A percentile compares a stretch with the other conserved stretches of the same genome.
phyloP scores from a whole-genome alignment of 2,888 invertebrate species.

The Archips crataeganus region DNA sequence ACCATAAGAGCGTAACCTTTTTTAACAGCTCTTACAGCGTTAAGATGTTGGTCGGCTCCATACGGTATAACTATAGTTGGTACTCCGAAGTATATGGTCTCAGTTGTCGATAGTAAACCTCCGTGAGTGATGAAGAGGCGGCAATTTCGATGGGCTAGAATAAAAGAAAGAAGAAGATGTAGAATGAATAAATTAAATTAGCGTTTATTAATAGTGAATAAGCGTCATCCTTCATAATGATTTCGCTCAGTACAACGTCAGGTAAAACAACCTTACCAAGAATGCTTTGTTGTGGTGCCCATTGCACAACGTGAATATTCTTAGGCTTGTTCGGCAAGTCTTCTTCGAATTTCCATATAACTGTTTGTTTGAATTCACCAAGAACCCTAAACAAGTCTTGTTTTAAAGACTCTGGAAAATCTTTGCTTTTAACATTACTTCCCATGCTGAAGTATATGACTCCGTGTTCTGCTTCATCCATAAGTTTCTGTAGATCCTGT shows the following conservation, averaged over 20 bases:
- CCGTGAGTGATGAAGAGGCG: slow-evolving; percentile 44
- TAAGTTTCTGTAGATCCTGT: slow-evolving; percentile 64
- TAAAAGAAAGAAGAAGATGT: not conserved
- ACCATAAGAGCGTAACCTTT: slow-evolving; percentile 43
- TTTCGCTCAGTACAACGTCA: not conserved
- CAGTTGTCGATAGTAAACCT: slow-evolving; percentile 43
- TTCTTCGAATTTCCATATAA: slow-evolving; percentile 70
- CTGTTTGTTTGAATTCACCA: slow-evolving; percentile 67
- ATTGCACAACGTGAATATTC: slow-evolving; percentile 60
- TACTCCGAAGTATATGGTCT: slow-evolving; percentile 43
- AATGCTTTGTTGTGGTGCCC: slow-evolving; percentile 67
- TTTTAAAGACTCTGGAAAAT: slow-evolving; percentile 59
- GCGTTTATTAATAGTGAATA: too few species aligned
- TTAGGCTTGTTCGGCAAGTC: slow-evolving; percentile 51
- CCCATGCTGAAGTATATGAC: slow-evolving; percentile 80
- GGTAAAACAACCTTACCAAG: slow-evolving; percentile 56
- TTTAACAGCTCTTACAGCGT: slow-evolving; percentile 38
- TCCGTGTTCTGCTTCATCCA: slow-evolving; percentile 69
- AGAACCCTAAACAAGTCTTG: slow-evolving; percentile 63
- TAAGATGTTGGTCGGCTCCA: slow-evolving; percentile 43
- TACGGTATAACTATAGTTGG: slow-evolving; percentile 44
- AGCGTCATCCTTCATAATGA: too few species aligned
- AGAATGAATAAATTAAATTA: too few species aligned
- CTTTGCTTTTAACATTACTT: slow-evolving; percentile 65
- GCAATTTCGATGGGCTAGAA: slow-evolving; percentile 44